phyloP scores from a whole-genome alignment of 2,113 vertebrate species.

The Pluvialis apricaria region DNA sequence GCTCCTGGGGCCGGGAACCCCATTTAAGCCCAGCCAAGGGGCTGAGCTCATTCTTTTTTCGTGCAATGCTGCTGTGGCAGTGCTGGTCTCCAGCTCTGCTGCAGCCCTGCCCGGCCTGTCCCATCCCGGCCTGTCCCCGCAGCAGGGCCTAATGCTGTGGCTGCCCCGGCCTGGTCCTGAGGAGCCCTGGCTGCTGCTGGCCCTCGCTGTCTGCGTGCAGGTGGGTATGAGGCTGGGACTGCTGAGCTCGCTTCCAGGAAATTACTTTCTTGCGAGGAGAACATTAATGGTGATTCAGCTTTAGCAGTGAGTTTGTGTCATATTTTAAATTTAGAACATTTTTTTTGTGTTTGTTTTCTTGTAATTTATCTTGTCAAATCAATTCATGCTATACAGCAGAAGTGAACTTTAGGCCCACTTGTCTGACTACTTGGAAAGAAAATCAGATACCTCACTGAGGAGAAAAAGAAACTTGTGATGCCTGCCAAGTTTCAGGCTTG shows the following conservation, averaged over 20 bases:
- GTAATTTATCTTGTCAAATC: not conserved
- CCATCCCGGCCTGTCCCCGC: rapidly evolving
- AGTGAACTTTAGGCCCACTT: not conserved
- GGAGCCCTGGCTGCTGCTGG: not conserved
- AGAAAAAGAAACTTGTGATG: not conserved
- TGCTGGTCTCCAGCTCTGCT: rapidly evolving
- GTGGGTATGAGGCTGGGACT: not conserved
- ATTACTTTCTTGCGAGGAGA: not conserved
- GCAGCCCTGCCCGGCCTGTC: rapidly evolving
- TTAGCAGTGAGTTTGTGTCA: not conserved
- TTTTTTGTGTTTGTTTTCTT: not conserved
- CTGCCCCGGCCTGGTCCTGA: rapidly evolving
- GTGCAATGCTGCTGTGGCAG: rapidly evolving
- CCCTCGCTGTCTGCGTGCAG: not conserved
- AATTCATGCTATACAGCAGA: not conserved
- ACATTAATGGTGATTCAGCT: not conserved
- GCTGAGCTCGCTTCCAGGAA: not conserved
- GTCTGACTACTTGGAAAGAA: not conserved
- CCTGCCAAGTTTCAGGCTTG: not conserved
- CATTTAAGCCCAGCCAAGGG: not conserved
- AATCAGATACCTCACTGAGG: not conserved
- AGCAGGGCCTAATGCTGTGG: rapidly evolving
- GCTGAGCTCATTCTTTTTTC: rapidly evolving
- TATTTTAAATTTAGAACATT: not conserved
- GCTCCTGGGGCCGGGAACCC: not conserved